Conservation (phyloP, 2,888 invertebrate species). For the Rotaria macrura region DNA sequence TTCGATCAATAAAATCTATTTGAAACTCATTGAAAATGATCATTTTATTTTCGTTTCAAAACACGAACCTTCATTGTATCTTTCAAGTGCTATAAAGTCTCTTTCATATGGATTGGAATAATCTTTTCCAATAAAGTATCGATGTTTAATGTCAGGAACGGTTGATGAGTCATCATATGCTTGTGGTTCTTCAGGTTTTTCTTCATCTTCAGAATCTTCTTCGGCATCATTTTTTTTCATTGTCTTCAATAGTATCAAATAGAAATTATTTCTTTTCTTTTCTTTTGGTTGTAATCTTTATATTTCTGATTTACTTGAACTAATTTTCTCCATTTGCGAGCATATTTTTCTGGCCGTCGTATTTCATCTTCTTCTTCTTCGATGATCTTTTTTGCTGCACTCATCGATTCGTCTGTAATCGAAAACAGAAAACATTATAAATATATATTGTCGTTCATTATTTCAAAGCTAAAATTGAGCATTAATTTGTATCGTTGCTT, state of each 20-base stretch:
- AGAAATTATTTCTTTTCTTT: background rate
- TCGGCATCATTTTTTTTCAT: background rate
- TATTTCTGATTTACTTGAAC: background rate
- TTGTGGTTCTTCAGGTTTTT: conserved; percentile 1
- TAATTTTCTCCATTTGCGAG: background rate
- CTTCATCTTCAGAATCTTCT: conserved; percentile 15
- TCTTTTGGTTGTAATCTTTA: background rate
- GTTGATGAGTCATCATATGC: background rate
- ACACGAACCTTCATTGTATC: background rate
- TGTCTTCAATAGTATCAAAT: background rate
- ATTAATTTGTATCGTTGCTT: too few species aligned
- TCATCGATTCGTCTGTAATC: background rate
- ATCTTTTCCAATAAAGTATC: conserved; percentile 83
- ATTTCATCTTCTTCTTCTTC: background rate
- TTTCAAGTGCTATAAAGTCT: conserved; percentile 56
- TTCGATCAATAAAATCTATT: conserved; percentile 53
- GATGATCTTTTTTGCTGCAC: background rate
- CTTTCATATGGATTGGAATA: conserved; percentile 89
- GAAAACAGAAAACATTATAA: too few species aligned
- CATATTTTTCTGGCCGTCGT: background rate
- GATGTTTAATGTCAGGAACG: conserved; percentile 20
- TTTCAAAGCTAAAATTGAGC: too few species aligned
- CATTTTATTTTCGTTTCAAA: background rate
- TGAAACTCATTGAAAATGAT: conserved; percentile 57
- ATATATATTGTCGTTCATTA: too few species aligned